These are phyloP conservation scores for Pelvicachromis taeniatus DNA, from an alignment of 2,113 vertebrate genomes.

Conservation along the genomic window DNA sequence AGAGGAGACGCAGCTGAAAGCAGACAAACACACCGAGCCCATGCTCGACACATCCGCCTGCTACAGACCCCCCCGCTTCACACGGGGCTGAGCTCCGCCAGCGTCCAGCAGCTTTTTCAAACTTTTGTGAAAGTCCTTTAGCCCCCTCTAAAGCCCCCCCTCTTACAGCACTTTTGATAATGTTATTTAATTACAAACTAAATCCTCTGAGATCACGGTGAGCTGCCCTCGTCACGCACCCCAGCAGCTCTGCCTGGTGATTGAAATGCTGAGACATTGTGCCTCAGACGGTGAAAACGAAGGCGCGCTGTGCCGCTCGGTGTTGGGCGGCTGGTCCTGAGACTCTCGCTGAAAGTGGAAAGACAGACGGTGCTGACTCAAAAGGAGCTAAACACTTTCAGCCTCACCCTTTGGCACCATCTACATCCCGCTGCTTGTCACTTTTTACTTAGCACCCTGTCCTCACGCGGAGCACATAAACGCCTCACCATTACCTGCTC, in stretches of 20 bases:
- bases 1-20: not conserved
- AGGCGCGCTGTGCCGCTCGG: not conserved
- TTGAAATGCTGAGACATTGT: not conserved
- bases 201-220: not conserved
- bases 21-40: not conserved
- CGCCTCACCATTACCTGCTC: slow-evolving; percentile 60
- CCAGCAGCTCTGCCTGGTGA: not conserved
- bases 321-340: slow-evolving; percentile 32
- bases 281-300: not conserved
- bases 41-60: not conserved
- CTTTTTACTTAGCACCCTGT: slow-evolving; percentile 46
- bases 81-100: not conserved
- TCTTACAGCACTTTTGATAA: not conserved
- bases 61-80: not conserved
- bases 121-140: not conserved
- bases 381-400: slow-evolving; percentile 1
- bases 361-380: not conserved
- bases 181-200: not conserved
- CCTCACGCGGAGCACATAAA: slow-evolving; percentile 49
- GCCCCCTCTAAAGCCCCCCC: not conserved
- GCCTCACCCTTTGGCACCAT: slow-evolving; percentile 53
- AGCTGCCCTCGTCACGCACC: not conserved
- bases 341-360: slow-evolving; percentile 36
- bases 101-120: not conserved
- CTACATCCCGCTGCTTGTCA: slow-evolving; percentile 51